Conservation (phyloP, 2,113 vertebrate species). For the Athene noctua region DNA sequence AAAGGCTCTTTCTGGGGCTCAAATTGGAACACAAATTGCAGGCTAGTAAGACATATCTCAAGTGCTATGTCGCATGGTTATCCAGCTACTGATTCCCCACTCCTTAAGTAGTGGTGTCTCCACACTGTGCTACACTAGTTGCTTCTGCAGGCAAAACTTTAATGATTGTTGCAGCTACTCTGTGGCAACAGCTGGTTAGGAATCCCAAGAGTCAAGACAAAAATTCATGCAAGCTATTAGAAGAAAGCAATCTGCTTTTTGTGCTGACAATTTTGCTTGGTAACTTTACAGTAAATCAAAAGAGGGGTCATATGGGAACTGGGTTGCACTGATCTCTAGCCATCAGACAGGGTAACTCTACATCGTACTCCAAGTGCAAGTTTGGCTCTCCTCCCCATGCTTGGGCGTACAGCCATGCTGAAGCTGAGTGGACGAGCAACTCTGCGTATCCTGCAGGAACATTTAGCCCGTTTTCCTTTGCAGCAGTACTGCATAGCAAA, state of each 20-base stretch:
- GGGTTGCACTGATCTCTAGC: background rate
- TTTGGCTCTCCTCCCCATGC: background rate
- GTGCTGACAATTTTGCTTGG: background rate
- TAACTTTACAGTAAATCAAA: background rate
- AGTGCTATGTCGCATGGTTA: rapidly evolving
- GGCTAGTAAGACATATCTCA: background rate
- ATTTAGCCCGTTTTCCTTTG: background rate
- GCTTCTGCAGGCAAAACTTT: background rate
- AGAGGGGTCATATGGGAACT: background rate
- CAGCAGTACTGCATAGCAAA: background rate
- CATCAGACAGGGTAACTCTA: background rate
- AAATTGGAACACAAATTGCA: background rate
- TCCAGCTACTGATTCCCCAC: background rate
- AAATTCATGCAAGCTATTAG: background rate
- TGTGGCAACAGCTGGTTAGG: background rate
- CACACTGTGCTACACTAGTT: background rate
- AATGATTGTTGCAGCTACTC: background rate
- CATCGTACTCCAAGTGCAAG: background rate
- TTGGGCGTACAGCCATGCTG: background rate
- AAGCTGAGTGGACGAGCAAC: background rate
- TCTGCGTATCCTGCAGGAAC: background rate
- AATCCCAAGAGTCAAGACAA: background rate
- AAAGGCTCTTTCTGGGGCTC: background rate
- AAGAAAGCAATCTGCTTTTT: background rate
- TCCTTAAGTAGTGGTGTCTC: background rate